phyloP scores from a whole-genome alignment of 2,888 invertebrate species.

The Xanthorhoe designata region DNA sequence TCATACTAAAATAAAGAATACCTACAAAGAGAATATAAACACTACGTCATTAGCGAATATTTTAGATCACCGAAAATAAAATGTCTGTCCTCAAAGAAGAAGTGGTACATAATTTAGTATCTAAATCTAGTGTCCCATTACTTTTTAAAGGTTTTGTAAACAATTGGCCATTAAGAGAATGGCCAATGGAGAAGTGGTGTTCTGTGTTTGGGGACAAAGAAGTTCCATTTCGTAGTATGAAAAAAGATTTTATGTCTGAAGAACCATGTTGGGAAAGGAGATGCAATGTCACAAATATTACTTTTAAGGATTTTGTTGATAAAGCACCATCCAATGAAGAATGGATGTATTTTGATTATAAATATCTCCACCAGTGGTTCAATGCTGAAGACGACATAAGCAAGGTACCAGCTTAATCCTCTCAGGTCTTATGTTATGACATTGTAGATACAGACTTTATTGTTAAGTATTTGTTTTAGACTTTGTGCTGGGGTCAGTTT shows the following conservation, averaged over 20 bases:
- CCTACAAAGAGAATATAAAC: no score
- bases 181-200: conserved; percentile 87
- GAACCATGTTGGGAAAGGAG: conserved; percentile 93
- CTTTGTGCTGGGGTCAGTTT: conserved; percentile 87
- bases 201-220: conserved; percentile 81
- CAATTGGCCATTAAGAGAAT: conserved; percentile 85
- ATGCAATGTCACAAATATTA: conserved; percentile 85
- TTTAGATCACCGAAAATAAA: background rate
- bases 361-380: conserved; percentile 91
- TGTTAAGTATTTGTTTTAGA: conserved; percentile 51
- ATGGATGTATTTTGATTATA: conserved; percentile 95
- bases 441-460: background rate
- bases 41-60: background rate
- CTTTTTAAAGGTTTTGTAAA: conserved; percentile 82
- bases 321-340: conserved; percentile 67
- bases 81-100: conserved; percentile 67
- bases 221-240: conserved; percentile 85
- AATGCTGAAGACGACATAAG: conserved; percentile 82
- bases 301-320: conserved; percentile 87
- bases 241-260: conserved; percentile 68
- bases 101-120: conserved; percentile 56
- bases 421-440: background rate
- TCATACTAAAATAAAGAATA: no score
- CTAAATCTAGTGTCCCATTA: conserved; percentile 74
- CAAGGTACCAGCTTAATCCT: conserved; percentile 54